A percentile compares a stretch with the other conserved stretches of the same genome.
Evolutionary conservation across 2,797 vertebrate genomes (phyloP).

Genomic region (Scyliorhinus canicula): DNA sequence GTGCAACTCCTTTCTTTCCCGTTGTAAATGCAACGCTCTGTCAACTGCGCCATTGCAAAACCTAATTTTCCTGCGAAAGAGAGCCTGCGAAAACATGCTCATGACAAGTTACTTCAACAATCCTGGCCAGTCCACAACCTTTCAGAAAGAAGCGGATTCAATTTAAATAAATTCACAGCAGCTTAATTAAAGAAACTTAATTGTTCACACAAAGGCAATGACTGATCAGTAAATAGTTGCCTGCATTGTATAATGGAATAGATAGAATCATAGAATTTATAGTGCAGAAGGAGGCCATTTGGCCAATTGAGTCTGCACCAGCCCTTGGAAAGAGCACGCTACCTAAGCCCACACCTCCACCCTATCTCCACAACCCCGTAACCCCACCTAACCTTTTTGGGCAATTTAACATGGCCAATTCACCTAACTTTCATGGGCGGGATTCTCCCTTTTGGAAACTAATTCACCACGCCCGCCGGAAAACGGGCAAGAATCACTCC

Average conservation of each 20-base stretch:
- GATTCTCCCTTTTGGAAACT: too few relatives aligned
- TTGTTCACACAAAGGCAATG: background rate
- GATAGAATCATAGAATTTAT: too few relatives aligned
- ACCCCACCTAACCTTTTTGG: too few relatives aligned
- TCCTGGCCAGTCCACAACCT: background rate
- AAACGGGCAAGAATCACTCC: too few relatives aligned
- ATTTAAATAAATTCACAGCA: slow-evolving; percentile 1
- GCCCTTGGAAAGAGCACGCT: too few relatives aligned
- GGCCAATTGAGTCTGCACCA: too few relatives aligned
- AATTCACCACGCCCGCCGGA: too few relatives aligned
- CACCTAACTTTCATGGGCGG: too few relatives aligned
- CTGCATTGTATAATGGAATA: background rate
- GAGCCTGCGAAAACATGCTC: background rate
- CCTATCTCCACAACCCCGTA: too few relatives aligned
- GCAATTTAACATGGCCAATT: too few relatives aligned
- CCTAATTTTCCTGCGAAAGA: background rate
- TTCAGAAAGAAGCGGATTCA: background rate
- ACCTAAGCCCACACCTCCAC: too few relatives aligned
- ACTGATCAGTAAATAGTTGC: background rate
- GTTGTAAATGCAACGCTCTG: background rate
- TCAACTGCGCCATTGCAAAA: background rate
- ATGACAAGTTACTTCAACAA: background rate
- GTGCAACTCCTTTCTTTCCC: background rate
- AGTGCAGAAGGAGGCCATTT: too few relatives aligned
- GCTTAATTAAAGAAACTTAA: background rate